Evolutionary conservation across 2,888 invertebrate genomes (phyloP).

Genomic region (Drosophila paracracens): DNA sequence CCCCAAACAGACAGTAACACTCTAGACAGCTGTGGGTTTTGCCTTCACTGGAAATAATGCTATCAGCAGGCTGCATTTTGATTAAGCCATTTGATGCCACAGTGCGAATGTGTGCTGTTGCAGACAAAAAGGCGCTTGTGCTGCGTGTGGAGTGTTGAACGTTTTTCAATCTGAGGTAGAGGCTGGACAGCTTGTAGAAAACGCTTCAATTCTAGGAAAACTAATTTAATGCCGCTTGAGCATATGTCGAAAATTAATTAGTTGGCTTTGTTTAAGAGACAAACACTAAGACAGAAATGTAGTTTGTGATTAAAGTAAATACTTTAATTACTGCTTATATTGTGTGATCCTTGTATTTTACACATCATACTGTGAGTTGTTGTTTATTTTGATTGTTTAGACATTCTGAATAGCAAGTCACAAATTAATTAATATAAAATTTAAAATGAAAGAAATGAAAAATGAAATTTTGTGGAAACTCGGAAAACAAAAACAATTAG

Average conservation of each 20-base stretch:
- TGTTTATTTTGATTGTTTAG: background rate
- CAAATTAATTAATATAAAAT: background rate
- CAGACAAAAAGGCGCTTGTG: background rate
- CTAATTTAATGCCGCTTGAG: conserved; percentile 2
- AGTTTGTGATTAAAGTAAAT: background rate
- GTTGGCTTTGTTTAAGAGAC: background rate
- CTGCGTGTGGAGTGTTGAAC: conserved; percentile 5
- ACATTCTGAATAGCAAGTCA: background rate
- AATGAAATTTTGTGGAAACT: background rate
- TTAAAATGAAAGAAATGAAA: background rate
- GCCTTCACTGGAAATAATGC: conserved; percentile 68
- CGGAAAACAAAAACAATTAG: background rate
- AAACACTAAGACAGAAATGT: background rate
- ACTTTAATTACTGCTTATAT: background rate
- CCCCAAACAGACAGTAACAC: conserved; percentile 7
- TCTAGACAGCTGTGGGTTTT: conserved; percentile 56
- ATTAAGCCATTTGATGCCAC: conserved; percentile 42
- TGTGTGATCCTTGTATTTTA: background rate
- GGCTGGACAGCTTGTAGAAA: background rate
- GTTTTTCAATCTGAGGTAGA: background rate
- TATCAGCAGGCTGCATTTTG: conserved; percentile 58
- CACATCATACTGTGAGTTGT: background rate
- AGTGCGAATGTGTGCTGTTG: conserved; percentile 4
- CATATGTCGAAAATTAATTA: conserved; percentile 4
- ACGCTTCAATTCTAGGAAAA: background rate